A percentile compares a stretch with the other conserved stretches of the same genome.
Conservation (phyloP, 2,113 vertebrate species). For the Machaerirhynchus nigripectus region DNA sequence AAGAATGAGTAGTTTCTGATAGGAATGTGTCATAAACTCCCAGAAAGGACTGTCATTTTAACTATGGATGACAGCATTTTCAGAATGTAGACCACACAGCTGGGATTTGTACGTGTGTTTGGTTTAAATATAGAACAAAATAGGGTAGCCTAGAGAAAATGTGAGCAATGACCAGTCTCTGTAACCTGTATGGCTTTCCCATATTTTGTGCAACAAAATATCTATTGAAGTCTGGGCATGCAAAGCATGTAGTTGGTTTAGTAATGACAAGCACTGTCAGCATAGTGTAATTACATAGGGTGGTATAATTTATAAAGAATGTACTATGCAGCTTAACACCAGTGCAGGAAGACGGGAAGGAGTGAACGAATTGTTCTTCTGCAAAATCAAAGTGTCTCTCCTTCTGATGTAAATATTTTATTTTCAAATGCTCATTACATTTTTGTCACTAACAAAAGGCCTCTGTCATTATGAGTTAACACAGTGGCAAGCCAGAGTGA, state of each 20-base stretch:
- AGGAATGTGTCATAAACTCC: background rate
- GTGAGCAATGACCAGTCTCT: slow-evolving; percentile 10
- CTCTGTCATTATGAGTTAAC: slow-evolving; percentile 47
- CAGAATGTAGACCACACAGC: slow-evolving; percentile 12
- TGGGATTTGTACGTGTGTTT: background rate
- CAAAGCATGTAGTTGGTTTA: slow-evolving; percentile 49
- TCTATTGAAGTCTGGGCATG: slow-evolving; percentile 59
- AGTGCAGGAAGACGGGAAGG: background rate
- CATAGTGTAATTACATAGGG: slow-evolving; percentile 66
- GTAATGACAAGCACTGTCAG: slow-evolving; percentile 65
- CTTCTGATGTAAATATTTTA: slow-evolving; percentile 46
- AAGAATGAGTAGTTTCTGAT: background rate
- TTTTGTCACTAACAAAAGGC: slow-evolving; percentile 54
- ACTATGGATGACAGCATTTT: background rate
- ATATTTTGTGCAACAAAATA: slow-evolving; percentile 67
- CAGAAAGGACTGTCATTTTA: slow-evolving; percentile 5
- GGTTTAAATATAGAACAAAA: slow-evolving; percentile 45
- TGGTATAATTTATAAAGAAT: slow-evolving; percentile 71
- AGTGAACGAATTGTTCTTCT: slow-evolving; percentile 16
- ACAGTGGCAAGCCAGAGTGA: slow-evolving; percentile 15
- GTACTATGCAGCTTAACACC: slow-evolving; percentile 34
- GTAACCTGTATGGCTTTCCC: slow-evolving; percentile 26
- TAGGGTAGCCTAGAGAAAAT: slow-evolving; percentile 19
- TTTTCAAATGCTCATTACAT: slow-evolving; percentile 11
- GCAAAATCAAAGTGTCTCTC: slow-evolving; percentile 45